phyloP scores from a whole-genome alignment of 2,888 invertebrate genomes.

The Spialia ferax region DNA sequence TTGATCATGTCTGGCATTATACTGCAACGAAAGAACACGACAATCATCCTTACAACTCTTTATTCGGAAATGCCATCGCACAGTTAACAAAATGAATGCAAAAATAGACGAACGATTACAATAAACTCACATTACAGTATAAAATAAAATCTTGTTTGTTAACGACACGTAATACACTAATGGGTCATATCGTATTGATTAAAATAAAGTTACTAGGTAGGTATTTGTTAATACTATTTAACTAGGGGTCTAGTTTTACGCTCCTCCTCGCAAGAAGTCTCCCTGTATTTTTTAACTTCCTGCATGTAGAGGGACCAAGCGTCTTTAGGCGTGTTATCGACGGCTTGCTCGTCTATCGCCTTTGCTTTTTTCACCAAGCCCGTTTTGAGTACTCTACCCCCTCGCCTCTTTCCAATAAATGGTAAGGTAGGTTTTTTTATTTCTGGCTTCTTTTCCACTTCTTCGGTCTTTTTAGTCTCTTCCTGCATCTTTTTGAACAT shows the following conservation, averaged over 20 bases:
- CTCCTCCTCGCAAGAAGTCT: constrained; percentile 97
- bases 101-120: constrained; percentile 54
- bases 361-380: constrained; percentile 96
- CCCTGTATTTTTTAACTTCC: constrained; percentile 97
- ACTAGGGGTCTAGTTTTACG: constrained; percentile 96
- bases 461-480: constrained; percentile 80
- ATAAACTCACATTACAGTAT: constrained; percentile 58
- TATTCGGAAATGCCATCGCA: constrained; percentile 63
- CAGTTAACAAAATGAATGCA: constrained; percentile 53
- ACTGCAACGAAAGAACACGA: constrained; percentile 77
- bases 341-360: constrained; percentile 87
- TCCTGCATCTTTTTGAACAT: constrained; percentile 97
- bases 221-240: constrained; percentile 89
- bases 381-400: constrained; percentile 95
- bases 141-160: constrained; percentile 45
- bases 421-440: constrained; percentile 78
- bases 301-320: constrained; percentile 98
- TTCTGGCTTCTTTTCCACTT: constrained; percentile 66
- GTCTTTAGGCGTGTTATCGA: constrained; percentile 90
- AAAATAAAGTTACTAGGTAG: constrained; percentile 44
- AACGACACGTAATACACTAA: constrained; percentile 56
- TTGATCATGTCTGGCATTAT: constrained; percentile 84
- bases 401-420: constrained; percentile 92
- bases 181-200: constrained; percentile 56
- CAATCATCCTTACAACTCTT: constrained; percentile 70